These are phyloP conservation scores for Eulimnadia texana DNA, from an alignment of 1,140 invertebrate genomes.

Conservation along the genomic window DNA sequence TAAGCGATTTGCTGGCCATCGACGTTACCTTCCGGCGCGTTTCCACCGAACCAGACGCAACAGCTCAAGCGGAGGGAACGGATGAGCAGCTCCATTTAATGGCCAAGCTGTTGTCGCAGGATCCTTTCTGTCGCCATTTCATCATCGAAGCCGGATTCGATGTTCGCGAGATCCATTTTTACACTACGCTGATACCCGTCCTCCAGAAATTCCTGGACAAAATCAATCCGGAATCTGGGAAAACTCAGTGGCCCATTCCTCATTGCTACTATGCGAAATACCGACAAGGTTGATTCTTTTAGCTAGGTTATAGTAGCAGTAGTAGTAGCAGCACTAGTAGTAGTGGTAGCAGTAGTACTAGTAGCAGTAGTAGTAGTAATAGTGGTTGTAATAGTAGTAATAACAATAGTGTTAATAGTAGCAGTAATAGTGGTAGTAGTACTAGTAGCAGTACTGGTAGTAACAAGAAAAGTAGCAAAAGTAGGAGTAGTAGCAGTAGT, in stretches of 20 bases:
- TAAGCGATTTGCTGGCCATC: slow-evolving; percentile 46
- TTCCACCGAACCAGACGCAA: not conserved
- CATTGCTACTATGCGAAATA: slow-evolving; percentile 48
- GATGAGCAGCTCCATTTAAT: slow-evolving; percentile 39
- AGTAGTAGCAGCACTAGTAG: no score
- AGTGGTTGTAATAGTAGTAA: no score
- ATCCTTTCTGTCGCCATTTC: slow-evolving; percentile 56
- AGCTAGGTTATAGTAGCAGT: no score
- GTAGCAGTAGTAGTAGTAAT: no score
- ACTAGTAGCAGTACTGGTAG: no score
- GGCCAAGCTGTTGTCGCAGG: slow-evolving; percentile 56
- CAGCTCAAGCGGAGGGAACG: slow-evolving; percentile 15
- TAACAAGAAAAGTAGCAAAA: no score
- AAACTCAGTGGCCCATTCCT: slow-evolving; percentile 38
- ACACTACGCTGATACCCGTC: slow-evolving; percentile 50
- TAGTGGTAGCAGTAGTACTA: no score
- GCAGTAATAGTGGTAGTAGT: no score
- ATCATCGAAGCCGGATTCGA: slow-evolving; percentile 67
- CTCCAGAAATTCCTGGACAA: slow-evolving; percentile 38
- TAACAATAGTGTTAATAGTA: no score
- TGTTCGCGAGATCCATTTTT: slow-evolving; percentile 64
- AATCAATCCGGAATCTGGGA: slow-evolving; percentile 20
- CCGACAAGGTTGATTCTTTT: slow-evolving; percentile 21
- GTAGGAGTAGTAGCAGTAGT: no score
- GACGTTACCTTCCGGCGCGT: slow-evolving; percentile 33